Evolutionary conservation across 1,140 invertebrate genomes (phyloP).

Genomic region (Lordiphosa stackelbergi): DNA sequence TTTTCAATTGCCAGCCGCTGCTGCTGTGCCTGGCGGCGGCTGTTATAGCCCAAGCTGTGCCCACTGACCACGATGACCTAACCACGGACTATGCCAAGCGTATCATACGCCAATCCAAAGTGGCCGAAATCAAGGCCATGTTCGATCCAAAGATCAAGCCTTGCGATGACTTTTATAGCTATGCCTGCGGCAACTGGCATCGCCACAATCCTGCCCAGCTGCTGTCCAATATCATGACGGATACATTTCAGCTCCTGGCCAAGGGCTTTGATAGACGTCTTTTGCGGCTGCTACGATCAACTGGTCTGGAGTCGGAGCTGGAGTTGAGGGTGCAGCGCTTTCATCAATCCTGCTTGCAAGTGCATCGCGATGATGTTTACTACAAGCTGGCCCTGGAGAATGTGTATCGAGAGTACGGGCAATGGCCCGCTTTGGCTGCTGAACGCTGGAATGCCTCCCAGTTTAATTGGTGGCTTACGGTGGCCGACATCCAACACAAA

Average conservation of each 20-base stretch:
- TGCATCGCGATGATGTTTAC: conserved; percentile 31
- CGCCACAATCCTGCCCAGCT: conserved; percentile 57
- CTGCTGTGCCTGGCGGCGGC: no score
- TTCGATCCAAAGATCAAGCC: conserved; percentile 79
- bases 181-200: conserved; percentile 84
- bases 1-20: conserved; percentile 8
- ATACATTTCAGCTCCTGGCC: conserved; percentile 44
- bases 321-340: conserved; percentile 56
- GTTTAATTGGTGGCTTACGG: conserved; percentile 49
- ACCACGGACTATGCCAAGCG: conserved; percentile 38
- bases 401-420: conserved; percentile 42
- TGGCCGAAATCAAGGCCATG: conserved; percentile 53
- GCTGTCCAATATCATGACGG: conserved; percentile 29
- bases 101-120: conserved; percentile 46
- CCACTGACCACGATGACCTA: conserved; percentile 36
- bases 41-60: neutral
- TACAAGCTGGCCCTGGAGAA: conserved; percentile 43
- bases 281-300: conserved; percentile 25
- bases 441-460: conserved; percentile 30
- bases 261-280: conserved; percentile 50
- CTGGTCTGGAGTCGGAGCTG: conserved; percentile 14
- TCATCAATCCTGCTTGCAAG: conserved; percentile 40
- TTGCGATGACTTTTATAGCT: conserved; percentile 82
- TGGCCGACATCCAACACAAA: conserved; percentile 48
- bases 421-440: conserved; percentile 33